Conservation (phyloP, 2,888 invertebrate genomes). For the Pachydiplax longipennis region DNA sequence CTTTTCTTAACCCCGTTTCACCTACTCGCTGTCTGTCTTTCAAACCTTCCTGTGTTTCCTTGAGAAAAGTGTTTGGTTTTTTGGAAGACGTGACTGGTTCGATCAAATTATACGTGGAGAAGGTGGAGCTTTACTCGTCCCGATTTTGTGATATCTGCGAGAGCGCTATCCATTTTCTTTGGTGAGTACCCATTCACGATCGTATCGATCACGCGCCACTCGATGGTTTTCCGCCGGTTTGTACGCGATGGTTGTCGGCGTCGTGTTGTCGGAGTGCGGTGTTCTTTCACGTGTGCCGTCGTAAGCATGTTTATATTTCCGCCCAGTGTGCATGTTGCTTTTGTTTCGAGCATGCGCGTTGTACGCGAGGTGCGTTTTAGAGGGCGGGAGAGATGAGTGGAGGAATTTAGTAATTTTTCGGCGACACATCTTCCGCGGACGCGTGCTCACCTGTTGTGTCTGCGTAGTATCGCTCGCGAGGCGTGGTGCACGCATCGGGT, state of each 20-base stretch:
- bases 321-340: neutral
- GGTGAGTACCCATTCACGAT: neutral
- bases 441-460: neutral
- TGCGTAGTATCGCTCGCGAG: neutral
- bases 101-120: neutral
- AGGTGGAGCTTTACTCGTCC: neutral
- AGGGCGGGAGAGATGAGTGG: too few species aligned
- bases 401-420: neutral
- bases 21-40: neutral
- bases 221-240: neutral
- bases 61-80: neutral
- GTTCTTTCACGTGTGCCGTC: neutral
- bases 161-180: slow-evolving; percentile 1
- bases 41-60: slow-evolving; percentile 9
- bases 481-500: neutral
- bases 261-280: neutral
- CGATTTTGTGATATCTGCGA: slow-evolving; percentile 13
- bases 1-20: neutral
- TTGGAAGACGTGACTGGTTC: slow-evolving; percentile 23
- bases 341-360: neutral
- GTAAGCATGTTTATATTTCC: neutral
- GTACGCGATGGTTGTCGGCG: neutral
- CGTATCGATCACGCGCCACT: neutral
- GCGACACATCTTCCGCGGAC: neutral
- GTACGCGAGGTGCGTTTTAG: neutral